A percentile compares a stretch with the other conserved stretches of the same genome.
These are phyloP conservation scores for Sceliomorpha sp. DNA, from an alignment of 2,888 invertebrate genomes.

Conservation along the genomic window DNA sequence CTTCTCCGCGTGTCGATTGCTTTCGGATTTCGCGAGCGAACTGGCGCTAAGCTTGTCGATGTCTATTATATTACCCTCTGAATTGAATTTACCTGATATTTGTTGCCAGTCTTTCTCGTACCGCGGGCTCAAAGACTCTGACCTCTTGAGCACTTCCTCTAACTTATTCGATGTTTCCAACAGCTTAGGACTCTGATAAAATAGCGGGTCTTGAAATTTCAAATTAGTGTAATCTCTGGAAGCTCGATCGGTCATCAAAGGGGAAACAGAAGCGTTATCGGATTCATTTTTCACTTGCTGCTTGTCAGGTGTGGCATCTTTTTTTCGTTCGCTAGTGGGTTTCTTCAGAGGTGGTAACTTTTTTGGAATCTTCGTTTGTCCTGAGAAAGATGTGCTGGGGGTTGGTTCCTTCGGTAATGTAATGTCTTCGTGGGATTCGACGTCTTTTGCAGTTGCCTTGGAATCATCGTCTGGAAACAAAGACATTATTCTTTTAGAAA, in stretches of 20 bases:
- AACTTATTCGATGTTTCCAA: constrained; percentile 57
- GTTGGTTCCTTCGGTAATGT: constrained; percentile 67
- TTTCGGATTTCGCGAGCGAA: constrained; percentile 61
- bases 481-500: background rate
- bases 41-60: constrained; percentile 73
- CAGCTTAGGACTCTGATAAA: constrained; percentile 74
- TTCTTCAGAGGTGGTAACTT: constrained; percentile 72
- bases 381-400: constrained; percentile 47
- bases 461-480: constrained; percentile 79
- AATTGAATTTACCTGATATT: constrained; percentile 69
- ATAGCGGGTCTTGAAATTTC: constrained; percentile 74
- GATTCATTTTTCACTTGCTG: constrained; percentile 53
- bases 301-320: constrained; percentile 55
- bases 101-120: constrained; percentile 82
- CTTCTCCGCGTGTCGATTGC: constrained; percentile 72
- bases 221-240: constrained; percentile 76
- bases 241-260: constrained; percentile 68
- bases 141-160: constrained; percentile 81
- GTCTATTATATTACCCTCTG: constrained; percentile 76
- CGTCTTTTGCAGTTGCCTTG: constrained; percentile 78
- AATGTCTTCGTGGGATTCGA: constrained; percentile 71
- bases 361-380: constrained; percentile 70
- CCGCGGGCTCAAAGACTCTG: constrained; percentile 81
- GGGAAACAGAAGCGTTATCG: constrained; percentile 49
- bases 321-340: constrained; percentile 59